phyloP scores from a whole-genome alignment of 2,113 vertebrate species.

The Tonatia bakeri region DNA sequence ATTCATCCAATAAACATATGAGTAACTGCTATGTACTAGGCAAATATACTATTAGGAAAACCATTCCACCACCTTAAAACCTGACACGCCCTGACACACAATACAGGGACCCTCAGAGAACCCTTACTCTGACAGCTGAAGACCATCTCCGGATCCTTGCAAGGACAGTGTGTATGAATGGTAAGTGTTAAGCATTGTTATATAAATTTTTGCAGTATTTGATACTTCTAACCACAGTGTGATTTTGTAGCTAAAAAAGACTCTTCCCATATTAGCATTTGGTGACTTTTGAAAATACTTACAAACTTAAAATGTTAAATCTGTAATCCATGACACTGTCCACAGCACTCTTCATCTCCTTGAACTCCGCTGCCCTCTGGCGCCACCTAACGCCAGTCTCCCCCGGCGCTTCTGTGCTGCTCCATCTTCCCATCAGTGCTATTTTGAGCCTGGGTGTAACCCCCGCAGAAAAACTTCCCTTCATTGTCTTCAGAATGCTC shows the following conservation, averaged over 20 bases:
- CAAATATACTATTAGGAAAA: neutral
- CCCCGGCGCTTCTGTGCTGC: neutral
- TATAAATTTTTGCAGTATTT: neutral
- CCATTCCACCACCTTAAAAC: neutral
- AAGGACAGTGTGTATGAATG: neutral
- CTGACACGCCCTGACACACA: neutral
- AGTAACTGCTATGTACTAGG: neutral
- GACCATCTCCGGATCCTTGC: neutral
- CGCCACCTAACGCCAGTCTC: slow-evolving; percentile 50
- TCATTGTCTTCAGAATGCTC: slow-evolving; percentile 39
- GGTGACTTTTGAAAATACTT: neutral
- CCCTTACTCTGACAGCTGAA: neutral
- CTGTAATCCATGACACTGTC: neutral
- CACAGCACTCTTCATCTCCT: neutral
- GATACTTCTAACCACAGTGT: neutral
- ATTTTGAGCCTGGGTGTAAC: slow-evolving; percentile 12
- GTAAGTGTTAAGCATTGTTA: neutral
- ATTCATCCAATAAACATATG: neutral
- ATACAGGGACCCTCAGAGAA: neutral
- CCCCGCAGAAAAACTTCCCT: slow-evolving; percentile 46
- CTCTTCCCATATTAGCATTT: neutral
- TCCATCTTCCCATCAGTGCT: neutral
- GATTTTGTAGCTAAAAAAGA: neutral
- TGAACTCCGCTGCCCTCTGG: slow-evolving; percentile 54
- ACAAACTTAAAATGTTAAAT: neutral